These are phyloP conservation scores for Panopea generosa DNA, from an alignment of 2,888 invertebrate genomes.

Conservation along the genomic window DNA sequence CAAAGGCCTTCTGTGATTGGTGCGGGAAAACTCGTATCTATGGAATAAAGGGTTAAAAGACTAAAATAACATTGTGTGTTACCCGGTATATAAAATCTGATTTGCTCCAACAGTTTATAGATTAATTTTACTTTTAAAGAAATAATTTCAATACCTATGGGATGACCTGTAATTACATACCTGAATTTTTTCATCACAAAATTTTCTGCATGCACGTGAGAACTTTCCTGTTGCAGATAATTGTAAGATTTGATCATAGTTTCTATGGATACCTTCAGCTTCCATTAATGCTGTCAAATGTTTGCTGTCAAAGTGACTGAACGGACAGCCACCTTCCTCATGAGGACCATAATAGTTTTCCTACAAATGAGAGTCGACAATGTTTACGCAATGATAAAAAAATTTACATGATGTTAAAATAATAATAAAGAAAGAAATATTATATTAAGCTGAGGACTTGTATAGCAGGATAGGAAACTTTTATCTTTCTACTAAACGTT, in stretches of 20 bases:
- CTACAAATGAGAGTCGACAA: constrained; percentile 8
- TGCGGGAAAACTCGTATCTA: too few species aligned
- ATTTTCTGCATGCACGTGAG: constrained; percentile 49
- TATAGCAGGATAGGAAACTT: too few species aligned
- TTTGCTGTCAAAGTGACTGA: constrained; percentile 68
- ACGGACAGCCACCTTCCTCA: constrained; percentile 76
- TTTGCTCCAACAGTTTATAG: too few species aligned
- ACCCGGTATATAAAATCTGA: too few species aligned
- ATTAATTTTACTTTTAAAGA: too few species aligned
- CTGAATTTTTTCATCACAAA: constrained; percentile 23
- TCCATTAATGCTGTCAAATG: constrained; percentile 47
- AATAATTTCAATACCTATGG: too few species aligned
- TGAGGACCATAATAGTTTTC: constrained; percentile 39
- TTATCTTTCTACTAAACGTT: too few species aligned
- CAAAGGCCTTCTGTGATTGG: too few species aligned
- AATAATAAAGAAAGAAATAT: not conserved
- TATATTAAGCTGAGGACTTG: too few species aligned
- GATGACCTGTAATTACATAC: constrained; percentile 6
- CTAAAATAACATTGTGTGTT: too few species aligned
- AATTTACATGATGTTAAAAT: not conserved
- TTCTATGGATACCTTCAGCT: constrained; percentile 15
- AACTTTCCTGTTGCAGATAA: constrained; percentile 21
- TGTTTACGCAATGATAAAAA: not conserved
- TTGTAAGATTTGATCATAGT: constrained; percentile 24
- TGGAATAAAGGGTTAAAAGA: too few species aligned